phyloP scores from a whole-genome alignment of 2,888 invertebrate species.

The Oithona nana region DNA sequence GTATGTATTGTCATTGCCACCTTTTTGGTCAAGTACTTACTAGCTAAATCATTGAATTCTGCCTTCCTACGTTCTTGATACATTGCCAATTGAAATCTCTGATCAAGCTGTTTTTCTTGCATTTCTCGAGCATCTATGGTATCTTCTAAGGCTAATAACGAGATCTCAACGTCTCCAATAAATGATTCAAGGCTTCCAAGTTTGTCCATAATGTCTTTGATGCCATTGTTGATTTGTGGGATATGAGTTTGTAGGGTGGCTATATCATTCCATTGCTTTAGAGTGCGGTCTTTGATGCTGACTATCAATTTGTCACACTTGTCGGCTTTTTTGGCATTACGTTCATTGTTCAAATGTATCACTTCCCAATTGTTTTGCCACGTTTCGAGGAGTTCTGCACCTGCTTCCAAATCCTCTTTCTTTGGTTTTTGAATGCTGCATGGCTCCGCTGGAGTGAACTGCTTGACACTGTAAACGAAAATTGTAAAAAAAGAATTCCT shows the following conservation, averaged over 20 bases:
- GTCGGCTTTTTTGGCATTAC: background rate
- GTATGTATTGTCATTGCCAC: no score
- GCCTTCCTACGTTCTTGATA: constrained; percentile 4
- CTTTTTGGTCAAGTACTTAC: no score
- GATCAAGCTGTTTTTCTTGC: constrained; percentile 7
- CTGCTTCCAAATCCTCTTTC: background rate
- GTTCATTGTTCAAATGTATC: constrained; percentile 3
- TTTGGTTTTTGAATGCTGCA: background rate
- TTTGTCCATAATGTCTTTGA: background rate
- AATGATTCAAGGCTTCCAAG: constrained; percentile 6
- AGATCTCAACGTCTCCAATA: constrained; percentile 3
- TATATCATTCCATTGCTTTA: background rate
- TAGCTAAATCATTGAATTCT: constrained; percentile 7
- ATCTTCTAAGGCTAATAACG: constrained; percentile 12
- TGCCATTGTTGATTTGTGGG: constrained; percentile 2
- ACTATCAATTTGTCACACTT: background rate
- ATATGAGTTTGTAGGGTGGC: constrained; percentile 2
- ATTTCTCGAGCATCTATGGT: constrained; percentile 6
- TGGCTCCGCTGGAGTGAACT: background rate
- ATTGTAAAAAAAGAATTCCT: background rate
- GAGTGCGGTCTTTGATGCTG: background rate
- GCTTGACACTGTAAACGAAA: background rate
- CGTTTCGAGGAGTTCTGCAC: background rate
- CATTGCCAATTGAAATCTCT: constrained; percentile 5
- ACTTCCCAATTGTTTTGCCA: background rate